These are phyloP conservation scores for Aratinga solstitialis DNA, from an alignment of 2,797 vertebrate genomes.

Conservation along the genomic window DNA sequence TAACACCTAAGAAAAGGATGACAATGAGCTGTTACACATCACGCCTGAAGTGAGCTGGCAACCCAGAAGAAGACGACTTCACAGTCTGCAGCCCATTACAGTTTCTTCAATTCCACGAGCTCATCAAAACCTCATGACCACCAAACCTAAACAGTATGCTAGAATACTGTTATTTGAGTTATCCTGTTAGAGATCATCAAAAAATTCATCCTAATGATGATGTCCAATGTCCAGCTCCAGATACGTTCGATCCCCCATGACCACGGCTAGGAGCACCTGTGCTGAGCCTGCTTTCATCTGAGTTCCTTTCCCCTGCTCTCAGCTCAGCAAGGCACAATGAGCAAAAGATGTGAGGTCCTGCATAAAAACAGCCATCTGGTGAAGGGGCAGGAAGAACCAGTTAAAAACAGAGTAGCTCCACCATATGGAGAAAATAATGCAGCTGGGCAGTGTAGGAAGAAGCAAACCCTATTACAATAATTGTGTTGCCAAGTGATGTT, in stretches of 20 bases:
- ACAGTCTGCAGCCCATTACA: neutral
- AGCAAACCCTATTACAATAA: slow-evolving; percentile 63
- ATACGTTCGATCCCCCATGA: rapidly evolving
- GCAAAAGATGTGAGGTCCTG: slow-evolving; percentile 9
- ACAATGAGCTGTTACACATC: neutral
- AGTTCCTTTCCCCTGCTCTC: neutral
- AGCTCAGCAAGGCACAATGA: neutral
- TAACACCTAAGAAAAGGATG: neutral
- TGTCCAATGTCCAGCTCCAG: neutral
- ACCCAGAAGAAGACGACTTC: neutral
- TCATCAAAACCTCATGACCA: neutral
- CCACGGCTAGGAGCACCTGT: neutral
- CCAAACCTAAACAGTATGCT: neutral
- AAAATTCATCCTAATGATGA: neutral
- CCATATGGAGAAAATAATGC: slow-evolving; percentile 65
- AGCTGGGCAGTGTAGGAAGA: slow-evolving; percentile 65
- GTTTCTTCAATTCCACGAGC: neutral
- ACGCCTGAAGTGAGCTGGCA: neutral
- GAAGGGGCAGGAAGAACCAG: slow-evolving; percentile 58
- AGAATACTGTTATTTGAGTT: neutral
- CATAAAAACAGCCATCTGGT: slow-evolving; percentile 58
- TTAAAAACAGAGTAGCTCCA: slow-evolving; percentile 63
- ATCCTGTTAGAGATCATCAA: neutral
- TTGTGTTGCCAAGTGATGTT: slow-evolving; percentile 66
- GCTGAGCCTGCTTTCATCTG: neutral